These are phyloP conservation scores for Penaeus chinensis DNA, from an alignment of 1,140 invertebrate species.

Conservation along the genomic window DNA sequence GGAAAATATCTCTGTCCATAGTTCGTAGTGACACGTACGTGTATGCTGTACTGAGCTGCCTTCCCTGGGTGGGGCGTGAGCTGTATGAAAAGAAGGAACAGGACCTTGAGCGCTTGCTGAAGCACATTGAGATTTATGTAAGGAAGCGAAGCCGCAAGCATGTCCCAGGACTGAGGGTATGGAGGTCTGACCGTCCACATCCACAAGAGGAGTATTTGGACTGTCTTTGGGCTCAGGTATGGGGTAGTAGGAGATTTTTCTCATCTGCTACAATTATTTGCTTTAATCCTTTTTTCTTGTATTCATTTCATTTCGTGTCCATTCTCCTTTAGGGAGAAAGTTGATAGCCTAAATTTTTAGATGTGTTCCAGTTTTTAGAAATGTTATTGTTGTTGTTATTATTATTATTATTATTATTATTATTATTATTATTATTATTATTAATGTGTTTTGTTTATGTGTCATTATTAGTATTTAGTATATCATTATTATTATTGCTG, in stretches of 20 bases:
- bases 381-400: no score
- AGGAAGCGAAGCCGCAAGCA: conserved; percentile 94
- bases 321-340: no score
- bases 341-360: no score
- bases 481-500: no score
- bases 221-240: conserved; percentile 91
- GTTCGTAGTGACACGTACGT: conserved; percentile 95
- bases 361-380: no score
- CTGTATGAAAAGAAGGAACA: conserved; percentile 97
- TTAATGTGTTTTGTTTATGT: no score
- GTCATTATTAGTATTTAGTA: no score
- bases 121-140: conserved; percentile 94
- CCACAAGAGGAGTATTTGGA: conserved; percentile 99
- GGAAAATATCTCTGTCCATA: not conserved
- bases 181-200: conserved; percentile 91
- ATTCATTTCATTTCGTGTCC: no score
- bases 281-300: not conserved
- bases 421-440: no score
- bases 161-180: conserved; percentile 89
- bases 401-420: no score
- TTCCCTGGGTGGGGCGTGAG: conserved; percentile 97
- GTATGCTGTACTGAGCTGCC: conserved; percentile 91
- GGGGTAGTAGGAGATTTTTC: not conserved
- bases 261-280: not conserved
- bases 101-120: conserved; percentile 89